Evolutionary conservation across 2,113 vertebrate species (phyloP).

Genomic region (Bostrychus sinensis): DNA sequence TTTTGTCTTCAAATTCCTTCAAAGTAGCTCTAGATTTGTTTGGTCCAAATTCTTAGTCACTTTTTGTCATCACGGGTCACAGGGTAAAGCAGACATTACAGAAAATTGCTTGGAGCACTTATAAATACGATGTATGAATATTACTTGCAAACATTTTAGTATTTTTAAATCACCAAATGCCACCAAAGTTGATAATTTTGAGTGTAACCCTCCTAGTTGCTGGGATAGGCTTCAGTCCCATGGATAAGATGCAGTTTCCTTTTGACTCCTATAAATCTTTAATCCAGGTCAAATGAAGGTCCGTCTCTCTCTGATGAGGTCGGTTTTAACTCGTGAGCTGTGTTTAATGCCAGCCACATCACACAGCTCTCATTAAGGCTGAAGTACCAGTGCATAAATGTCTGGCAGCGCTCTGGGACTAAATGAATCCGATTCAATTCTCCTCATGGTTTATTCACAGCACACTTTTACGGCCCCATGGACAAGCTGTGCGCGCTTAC

Average conservation of each 20-base stretch:
- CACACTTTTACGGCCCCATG: not conserved
- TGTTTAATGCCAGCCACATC: slow-evolving; percentile 2
- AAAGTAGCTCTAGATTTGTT: too few species aligned
- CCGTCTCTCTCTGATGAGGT: not conserved
- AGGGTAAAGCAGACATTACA: too few species aligned
- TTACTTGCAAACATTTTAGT: too few species aligned
- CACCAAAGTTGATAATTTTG: too few species aligned
- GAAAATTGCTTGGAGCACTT: too few species aligned
- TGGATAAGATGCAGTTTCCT: slow-evolving; percentile 16
- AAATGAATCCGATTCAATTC: not conserved
- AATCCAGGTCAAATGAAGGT: slow-evolving; percentile 49
- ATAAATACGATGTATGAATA: too few species aligned
- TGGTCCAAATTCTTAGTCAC: too few species aligned
- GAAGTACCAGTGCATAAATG: not conserved
- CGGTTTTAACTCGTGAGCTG: not conserved
- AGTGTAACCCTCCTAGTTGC: too few species aligned
- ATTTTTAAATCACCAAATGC: too few species aligned
- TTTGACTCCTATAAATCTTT: slow-evolving; percentile 59
- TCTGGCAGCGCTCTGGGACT: not conserved
- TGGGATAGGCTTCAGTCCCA: not conserved
- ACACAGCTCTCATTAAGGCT: slow-evolving; percentile 4
- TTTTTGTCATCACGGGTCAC: too few species aligned
- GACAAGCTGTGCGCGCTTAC: not conserved
- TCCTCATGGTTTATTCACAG: slow-evolving; percentile 1
- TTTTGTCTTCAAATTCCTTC: too few species aligned